Base-by-base conservation (phyloP, 2,888 invertebrate genomes). In the Mimachlamys varia region DNA sequence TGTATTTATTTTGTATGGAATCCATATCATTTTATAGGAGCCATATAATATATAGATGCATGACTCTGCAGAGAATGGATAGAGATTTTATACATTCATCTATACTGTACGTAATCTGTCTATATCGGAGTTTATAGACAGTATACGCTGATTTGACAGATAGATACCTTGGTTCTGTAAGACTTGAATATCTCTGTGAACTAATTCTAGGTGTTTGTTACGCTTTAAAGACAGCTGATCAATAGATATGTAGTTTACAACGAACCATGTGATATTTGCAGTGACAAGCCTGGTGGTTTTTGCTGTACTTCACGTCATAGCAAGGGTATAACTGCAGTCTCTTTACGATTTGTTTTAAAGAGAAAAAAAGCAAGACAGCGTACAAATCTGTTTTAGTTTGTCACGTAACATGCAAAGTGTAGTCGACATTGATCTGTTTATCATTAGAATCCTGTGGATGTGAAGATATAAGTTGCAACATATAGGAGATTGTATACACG, bases 311-410 rank as follows among this genome's bases (percentile, higher is more conserved):
- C 22, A 76, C 27, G 33, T 33, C 76, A 76, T 7, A 76, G 7
- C 33, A 10, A 27, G 27, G 10, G 15, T 33, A 33, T 76, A 62
- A 27, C 76, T 53, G 53, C 19, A 10, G 53, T 15, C 15, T 76
- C 76, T 76, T 22, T 19, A n/a, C 58, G 27, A 22, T 33, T 33
- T 27, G 76, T 76, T 33, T 76, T 17, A 76, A 76, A 76, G 13
- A 76, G 76, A 62, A 22, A 62, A 7, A 76, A 76, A 27, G 33
- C 27, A 27, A 22, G 76, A 76, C 76, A 76, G 27, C 22, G 27
- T 33, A 76, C 3, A 76, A 76, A 76, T 76, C 76, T 33, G 76
- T 10, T 76, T 76, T 33, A 76, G 76, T 76, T 76, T 76, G 76
- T 76, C 76, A 76, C 76, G 76, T 76, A 76, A 76, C 10, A 12